Evolutionary conservation across 1,140 invertebrate species (phyloP).

Genomic region (Luehdorfia chinensis): DNA sequence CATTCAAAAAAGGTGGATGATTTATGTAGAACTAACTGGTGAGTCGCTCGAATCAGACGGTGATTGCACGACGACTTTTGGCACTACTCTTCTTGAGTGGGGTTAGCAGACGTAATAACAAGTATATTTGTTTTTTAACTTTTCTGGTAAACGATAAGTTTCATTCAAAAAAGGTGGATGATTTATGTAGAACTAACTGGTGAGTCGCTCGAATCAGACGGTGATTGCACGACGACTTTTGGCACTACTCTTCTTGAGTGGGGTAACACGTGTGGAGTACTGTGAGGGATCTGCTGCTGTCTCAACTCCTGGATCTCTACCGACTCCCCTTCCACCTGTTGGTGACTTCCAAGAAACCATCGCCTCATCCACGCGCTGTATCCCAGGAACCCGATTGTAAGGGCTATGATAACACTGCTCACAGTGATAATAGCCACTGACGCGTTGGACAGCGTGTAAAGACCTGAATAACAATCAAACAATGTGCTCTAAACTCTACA

Average conservation of each 20-base stretch:
- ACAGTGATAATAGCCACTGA: slow-evolving; percentile 49
- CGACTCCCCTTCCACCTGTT: slow-evolving; percentile 20
- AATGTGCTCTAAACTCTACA: too few species aligned
- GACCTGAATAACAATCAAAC: slow-evolving; percentile 36
- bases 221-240: too few species aligned
- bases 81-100: slow-evolving; percentile 20
- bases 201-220: too few species aligned
- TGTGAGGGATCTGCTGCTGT: slow-evolving; percentile 9
- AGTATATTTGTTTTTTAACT: too few species aligned
- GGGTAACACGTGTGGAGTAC: slow-evolving; percentile 2
- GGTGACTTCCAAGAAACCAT: slow-evolving; percentile 29
- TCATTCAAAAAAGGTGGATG: too few species aligned
- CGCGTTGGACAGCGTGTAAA: slow-evolving; percentile 55
- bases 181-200: too few species aligned
- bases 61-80: slow-evolving; percentile 36
- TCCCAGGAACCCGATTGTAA: slow-evolving; percentile 33
- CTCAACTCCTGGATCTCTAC: slow-evolving; percentile 42
- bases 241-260: too few species aligned
- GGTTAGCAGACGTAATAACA: too few species aligned
- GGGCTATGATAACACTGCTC: slow-evolving; percentile 35
- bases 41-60: slow-evolving; percentile 28
- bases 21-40: too few species aligned
- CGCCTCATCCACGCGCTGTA: slow-evolving; percentile 50
- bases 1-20: too few species aligned
- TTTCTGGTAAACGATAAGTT: too few species aligned